Evolutionary conservation across 2,888 invertebrate genomes (phyloP).

Genomic region (Mesochorus sp.): DNA sequence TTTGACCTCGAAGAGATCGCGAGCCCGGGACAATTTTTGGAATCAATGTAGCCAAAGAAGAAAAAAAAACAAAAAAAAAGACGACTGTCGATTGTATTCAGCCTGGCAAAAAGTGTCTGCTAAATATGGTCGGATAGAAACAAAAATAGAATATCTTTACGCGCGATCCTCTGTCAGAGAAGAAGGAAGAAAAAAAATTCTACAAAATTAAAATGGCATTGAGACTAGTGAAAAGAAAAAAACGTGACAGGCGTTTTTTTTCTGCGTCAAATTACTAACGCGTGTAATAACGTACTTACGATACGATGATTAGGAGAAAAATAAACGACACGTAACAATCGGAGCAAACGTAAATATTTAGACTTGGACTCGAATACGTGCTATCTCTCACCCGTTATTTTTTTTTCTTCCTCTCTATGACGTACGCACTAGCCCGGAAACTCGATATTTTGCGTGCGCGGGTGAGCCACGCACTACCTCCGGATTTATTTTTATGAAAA

Average conservation of each 20-base stretch:
- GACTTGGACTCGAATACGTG: slow-evolving; percentile 36
- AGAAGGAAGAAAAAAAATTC: no score
- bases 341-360: slow-evolving; percentile 29
- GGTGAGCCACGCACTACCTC: slow-evolving; percentile 24
- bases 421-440: not conserved
- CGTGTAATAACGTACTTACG: no score
- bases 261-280: no score
- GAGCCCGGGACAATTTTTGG: slow-evolving; percentile 22
- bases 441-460: slow-evolving; percentile 1
- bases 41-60: not conserved
- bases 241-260: no score
- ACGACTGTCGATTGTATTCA: not conserved
- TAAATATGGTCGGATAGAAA: no score
- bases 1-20: slow-evolving; percentile 35
- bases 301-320: no score
- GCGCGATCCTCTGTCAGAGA: no score
- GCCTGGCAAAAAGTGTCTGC: no score
- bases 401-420: slow-evolving; percentile 17
- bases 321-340: no score
- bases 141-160: no score
- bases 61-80: not conserved
- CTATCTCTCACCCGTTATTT: slow-evolving; percentile 26
- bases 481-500: slow-evolving; percentile 2
- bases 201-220: no score
- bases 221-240: no score